Percentiles rank a stretch among this genome's conserved stretches.
Conservation (phyloP, 2,888 invertebrate genomes). For the Cremastinae sp. region DNA sequence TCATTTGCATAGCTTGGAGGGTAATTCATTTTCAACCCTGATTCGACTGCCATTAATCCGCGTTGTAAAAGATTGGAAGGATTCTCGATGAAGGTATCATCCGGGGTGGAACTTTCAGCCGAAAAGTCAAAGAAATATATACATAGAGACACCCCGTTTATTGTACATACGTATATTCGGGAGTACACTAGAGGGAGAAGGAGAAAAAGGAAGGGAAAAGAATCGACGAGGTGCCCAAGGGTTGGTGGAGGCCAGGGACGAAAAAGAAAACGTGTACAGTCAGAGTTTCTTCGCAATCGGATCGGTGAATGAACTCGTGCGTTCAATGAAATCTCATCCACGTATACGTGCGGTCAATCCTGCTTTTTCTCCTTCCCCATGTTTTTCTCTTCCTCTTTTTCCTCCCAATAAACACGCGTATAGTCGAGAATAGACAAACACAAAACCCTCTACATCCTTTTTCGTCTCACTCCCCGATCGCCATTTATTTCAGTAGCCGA, state of each 20-base stretch:
- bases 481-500: slow-evolving; percentile 6
- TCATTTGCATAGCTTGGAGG: slow-evolving; percentile 47
- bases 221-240: not conserved
- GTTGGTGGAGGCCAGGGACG: slow-evolving; percentile 18
- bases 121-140: not conserved
- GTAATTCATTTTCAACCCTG: slow-evolving; percentile 48
- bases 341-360: slow-evolving; percentile 46
- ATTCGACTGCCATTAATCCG: slow-evolving; percentile 48
- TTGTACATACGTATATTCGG: no score
- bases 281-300: slow-evolving; percentile 4
- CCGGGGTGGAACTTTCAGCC: not conserved
- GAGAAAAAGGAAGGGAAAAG: not conserved
- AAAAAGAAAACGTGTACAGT: slow-evolving; percentile 6
- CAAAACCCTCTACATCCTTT: slow-evolving; percentile 4
- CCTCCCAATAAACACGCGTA: slow-evolving; percentile 43
- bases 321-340: slow-evolving; percentile 50
- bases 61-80: slow-evolving; percentile 31
- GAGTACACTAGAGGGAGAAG: not conserved
- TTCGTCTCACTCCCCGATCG: slow-evolving; percentile 3
- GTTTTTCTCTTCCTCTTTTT: not conserved
- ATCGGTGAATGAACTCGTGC: slow-evolving; percentile 50
- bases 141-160: no score
- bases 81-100: slow-evolving; percentile 32
- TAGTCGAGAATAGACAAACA: slow-evolving; percentile 47
- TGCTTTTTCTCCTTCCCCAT: not conserved